Conservation (phyloP, 2,888 invertebrate species). For the Amitus sp. region DNA sequence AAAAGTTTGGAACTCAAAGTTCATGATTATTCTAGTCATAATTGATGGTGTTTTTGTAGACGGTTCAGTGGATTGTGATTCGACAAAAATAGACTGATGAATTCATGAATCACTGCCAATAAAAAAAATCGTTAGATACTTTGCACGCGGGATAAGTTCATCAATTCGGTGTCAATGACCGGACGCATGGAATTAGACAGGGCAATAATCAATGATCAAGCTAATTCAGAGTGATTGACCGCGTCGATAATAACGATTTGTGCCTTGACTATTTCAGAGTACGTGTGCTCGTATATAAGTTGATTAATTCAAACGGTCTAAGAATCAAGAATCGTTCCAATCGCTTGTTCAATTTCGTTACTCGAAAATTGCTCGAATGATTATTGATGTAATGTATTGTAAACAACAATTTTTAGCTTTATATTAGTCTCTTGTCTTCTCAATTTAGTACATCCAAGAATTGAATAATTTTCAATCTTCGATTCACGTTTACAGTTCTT, state of each 20-base stretch:
- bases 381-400: too few species aligned
- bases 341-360: too few species aligned
- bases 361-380: too few species aligned
- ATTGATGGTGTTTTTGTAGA: not conserved
- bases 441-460: too few species aligned
- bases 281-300: constrained; percentile 52
- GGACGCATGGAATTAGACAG: constrained; percentile 40
- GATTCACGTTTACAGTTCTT: too few species aligned
- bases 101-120: not conserved
- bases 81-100: not conserved
- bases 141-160: not conserved
- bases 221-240: constrained; percentile 65
- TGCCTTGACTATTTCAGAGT: constrained; percentile 43
- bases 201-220: constrained; percentile 65
- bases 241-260: constrained; percentile 61
- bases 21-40: not conserved
- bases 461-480: too few species aligned
- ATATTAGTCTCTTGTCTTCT: too few species aligned
- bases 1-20: too few species aligned
- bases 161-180: constrained; percentile 19
- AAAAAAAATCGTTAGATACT: not conserved
- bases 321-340: too few species aligned
- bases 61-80: too few species aligned
- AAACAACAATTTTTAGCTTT: too few species aligned
- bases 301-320: constrained; percentile 57